Conservation (phyloP, 2,888 invertebrate genomes). For the Polyommatus icarus region DNA sequence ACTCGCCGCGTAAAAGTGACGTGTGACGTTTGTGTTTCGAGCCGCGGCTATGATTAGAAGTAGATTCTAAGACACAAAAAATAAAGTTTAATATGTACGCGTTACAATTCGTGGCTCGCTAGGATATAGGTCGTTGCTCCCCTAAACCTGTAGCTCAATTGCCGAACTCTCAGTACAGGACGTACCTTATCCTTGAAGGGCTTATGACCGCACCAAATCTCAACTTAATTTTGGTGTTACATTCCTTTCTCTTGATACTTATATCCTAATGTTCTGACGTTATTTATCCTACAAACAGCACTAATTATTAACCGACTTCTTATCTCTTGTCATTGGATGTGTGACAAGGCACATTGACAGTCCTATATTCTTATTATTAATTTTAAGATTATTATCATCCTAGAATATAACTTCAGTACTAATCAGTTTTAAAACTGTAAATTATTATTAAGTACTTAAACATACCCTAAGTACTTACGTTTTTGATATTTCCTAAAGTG, state of each 20-base stretch:
- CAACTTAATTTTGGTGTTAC: background rate
- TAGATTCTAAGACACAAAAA: constrained; percentile 71
- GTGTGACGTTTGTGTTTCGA: constrained; percentile 56
- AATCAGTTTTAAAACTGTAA: too few relatives aligned
- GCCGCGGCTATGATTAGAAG: constrained; percentile 67
- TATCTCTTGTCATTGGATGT: too few relatives aligned
- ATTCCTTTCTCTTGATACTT: background rate
- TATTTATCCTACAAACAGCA: too few relatives aligned
- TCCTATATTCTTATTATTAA: too few relatives aligned
- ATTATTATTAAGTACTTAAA: too few relatives aligned
- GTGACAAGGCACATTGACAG: too few relatives aligned
- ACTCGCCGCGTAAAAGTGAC: constrained; percentile 56
- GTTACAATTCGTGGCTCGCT: constrained; percentile 56
- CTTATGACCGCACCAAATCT: constrained; percentile 28
- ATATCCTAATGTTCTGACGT: too few relatives aligned
- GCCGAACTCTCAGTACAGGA: constrained; percentile 76
- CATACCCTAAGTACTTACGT: too few relatives aligned
- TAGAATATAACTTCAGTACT: too few relatives aligned
- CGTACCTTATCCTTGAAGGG: constrained; percentile 52
- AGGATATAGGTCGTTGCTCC: constrained; percentile 81
- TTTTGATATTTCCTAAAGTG: too few relatives aligned
- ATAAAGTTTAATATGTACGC: constrained; percentile 74
- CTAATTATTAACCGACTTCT: too few relatives aligned
- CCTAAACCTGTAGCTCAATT: constrained; percentile 80
- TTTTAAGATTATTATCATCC: too few relatives aligned